Evolutionary conservation across 2,113 vertebrate species (phyloP).

Genomic region (Turdus rufiventris): DNA sequence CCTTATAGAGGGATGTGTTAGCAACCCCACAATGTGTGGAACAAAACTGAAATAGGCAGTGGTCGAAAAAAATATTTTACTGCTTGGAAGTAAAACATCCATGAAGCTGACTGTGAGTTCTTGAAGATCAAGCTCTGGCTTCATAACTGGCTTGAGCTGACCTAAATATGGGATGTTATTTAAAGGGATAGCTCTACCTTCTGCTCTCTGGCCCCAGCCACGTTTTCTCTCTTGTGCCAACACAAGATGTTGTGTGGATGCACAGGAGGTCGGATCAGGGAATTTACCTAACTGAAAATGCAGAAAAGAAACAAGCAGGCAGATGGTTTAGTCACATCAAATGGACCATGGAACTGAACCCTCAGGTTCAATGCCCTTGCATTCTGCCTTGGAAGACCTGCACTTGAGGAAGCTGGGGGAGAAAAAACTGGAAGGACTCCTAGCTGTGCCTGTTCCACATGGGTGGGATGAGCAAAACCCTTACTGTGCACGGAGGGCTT

Average conservation of each 20-base stretch:
- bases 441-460: not conserved
- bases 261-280: not conserved
- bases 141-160: not conserved
- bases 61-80: not conserved
- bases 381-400: not conserved
- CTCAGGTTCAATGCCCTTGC: not conserved
- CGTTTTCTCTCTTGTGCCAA: not conserved
- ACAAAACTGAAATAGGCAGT: not conserved
- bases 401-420: not conserved
- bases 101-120: not conserved
- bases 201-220: not conserved
- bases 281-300: not conserved
- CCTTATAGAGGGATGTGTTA: not conserved
- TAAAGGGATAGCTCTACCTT: not conserved
- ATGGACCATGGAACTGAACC: not conserved
- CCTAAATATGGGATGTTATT: not conserved
- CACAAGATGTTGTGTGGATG: not conserved
- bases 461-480: not conserved
- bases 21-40: not conserved
- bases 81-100: not conserved
- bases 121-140: not conserved
- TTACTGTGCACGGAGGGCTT: fast-evolving
- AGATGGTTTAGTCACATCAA: not conserved
- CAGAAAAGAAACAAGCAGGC: not conserved
- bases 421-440: not conserved